phyloP scores from a whole-genome alignment of 30 jellyfish, hydroid and myxozoan genomes.

The Turritopsis dohrnii region DNA sequence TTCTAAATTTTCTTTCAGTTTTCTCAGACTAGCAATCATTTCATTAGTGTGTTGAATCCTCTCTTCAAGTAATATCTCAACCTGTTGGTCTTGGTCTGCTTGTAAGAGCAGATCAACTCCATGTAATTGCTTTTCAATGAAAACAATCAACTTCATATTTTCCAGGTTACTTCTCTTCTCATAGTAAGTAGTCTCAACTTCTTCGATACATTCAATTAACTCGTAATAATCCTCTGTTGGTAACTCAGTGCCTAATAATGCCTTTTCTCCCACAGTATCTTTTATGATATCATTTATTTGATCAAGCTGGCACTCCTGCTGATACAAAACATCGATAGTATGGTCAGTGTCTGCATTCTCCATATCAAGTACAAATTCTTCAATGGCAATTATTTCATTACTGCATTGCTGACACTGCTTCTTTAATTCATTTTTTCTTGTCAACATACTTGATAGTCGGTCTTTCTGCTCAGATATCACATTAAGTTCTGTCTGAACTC shows the following conservation, averaged over 20 bases:
- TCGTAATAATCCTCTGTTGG: constrained; percentile 24
- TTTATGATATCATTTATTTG: background rate
- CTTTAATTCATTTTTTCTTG: background rate
- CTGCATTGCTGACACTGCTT: constrained; percentile 1
- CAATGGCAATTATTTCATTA: background rate
- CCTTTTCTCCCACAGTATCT: background rate
- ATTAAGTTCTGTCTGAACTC: background rate
- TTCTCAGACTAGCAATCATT: background rate
- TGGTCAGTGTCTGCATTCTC: constrained; percentile 21
- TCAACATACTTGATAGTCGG: background rate
- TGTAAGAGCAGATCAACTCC: constrained; percentile 4
- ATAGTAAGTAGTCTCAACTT: background rate
- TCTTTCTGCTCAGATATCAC: background rate
- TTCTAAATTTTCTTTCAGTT: background rate
- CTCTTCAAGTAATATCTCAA: background rate
- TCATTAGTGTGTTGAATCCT: background rate
- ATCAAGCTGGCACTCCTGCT: constrained; percentile 1
- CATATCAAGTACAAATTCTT: constrained; percentile 23
- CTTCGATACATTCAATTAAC: constrained; percentile 3
- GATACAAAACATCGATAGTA: background rate
- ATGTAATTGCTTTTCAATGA: constrained; percentile 8
- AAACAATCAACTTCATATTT: constrained; percentile 16
- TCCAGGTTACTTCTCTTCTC: background rate
- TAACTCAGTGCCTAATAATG: background rate
- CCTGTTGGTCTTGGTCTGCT: background rate